A percentile compares a stretch with the other conserved stretches of the same genome.
phyloP scores from a whole-genome alignment of 2,113 vertebrate genomes.

The Pholis gunnellus region DNA sequence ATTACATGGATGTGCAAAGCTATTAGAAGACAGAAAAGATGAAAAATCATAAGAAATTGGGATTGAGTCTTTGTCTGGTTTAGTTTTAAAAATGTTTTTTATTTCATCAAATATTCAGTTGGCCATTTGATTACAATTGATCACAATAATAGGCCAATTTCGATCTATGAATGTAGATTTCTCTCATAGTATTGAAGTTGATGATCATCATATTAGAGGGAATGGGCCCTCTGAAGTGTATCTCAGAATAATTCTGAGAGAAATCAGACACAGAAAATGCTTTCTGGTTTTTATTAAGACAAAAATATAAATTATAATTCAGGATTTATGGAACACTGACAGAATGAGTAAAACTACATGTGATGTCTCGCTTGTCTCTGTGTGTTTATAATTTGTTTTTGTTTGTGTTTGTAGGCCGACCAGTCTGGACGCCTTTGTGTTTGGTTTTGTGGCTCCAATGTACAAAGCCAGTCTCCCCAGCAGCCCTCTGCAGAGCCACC shows the following conservation, averaged over 20 bases:
- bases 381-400: background rate
- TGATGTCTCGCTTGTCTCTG: background rate
- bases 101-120: background rate
- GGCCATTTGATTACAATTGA: background rate
- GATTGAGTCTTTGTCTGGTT: background rate
- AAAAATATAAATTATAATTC: background rate
- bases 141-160: background rate
- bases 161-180: background rate
- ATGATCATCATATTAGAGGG: background rate
- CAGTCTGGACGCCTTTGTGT: conserved; percentile 96
- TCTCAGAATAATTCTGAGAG: background rate
- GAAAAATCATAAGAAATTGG: background rate
- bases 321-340: background rate
- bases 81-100: background rate
- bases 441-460: conserved; percentile 94
- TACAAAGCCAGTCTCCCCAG: conserved; percentile 92
- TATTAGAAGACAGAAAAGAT: background rate
- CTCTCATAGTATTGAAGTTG: background rate
- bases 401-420: conserved; percentile 86
- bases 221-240: background rate
- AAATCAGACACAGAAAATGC: background rate
- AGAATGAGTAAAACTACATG: background rate
- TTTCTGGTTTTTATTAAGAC: background rate
- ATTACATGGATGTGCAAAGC: background rate
- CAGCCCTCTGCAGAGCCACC: conserved; percentile 92